Evolutionary conservation across 2,888 invertebrate genomes (phyloP).

Genomic region (Cephus sareptanus): DNA sequence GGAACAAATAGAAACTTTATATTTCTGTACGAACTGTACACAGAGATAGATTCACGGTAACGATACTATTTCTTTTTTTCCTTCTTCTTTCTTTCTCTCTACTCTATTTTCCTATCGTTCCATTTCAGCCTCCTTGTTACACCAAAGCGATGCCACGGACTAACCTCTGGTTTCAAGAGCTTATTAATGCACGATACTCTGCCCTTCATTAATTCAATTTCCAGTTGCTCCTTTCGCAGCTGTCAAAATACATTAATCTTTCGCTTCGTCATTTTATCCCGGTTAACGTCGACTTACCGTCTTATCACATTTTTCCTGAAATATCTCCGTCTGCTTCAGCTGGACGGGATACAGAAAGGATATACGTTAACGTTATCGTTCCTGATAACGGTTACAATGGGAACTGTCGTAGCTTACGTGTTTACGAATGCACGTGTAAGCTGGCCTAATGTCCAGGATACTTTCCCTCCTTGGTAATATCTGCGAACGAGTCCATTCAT

Average conservation of each 20-base stretch:
- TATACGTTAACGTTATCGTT: neutral
- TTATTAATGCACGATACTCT: conserved; percentile 55
- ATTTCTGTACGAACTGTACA: neutral
- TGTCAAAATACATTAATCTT: conserved; percentile 24
- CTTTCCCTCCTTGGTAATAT: conserved; percentile 58
- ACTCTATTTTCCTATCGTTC: neutral
- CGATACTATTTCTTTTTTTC: neutral
- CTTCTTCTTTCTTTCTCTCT: neutral
- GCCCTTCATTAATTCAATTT: conserved; percentile 57
- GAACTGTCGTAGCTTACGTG: conserved; percentile 52
- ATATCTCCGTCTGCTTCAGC: conserved; percentile 56
- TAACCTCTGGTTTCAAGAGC: conserved; percentile 53
- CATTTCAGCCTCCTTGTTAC: neutral
- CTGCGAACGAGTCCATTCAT: conserved; percentile 31
- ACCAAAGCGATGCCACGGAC: neutral
- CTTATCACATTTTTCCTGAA: conserved; percentile 57
- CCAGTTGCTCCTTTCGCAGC: conserved; percentile 56
- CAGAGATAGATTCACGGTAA: neutral
- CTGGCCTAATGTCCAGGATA: conserved; percentile 54
- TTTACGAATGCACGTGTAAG: conserved; percentile 59
- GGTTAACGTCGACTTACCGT: conserved; percentile 43
- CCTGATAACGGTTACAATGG: neutral
- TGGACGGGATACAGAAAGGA: conserved; percentile 30
- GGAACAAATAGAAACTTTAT: neutral
- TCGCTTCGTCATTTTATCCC: neutral